Base-by-base conservation (phyloP, 1,140 invertebrate genomes). In the Megalopta genalis region DNA sequence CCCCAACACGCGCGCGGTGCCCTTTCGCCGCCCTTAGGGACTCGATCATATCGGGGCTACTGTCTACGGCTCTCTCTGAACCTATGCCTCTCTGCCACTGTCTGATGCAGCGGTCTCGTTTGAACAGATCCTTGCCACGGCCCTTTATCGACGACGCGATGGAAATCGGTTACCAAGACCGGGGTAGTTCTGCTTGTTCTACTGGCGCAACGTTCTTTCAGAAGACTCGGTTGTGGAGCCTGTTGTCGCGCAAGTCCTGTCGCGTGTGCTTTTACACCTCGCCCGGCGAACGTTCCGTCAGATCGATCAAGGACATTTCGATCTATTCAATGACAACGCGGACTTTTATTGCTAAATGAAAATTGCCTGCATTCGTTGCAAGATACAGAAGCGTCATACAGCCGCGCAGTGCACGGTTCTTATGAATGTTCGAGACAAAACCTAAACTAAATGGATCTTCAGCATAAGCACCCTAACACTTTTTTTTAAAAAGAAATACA, bases 41-140 rank as follows among this genome's bases (percentile, higher is more conserved):
- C 73, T 77, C 64, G 77, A 70, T 76, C 62, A 65, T 69, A 87
- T 83, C 77, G 82, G 71, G 67, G 60, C 77, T 75, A 83, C 69
- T 71, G 81, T 78, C 75, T 68, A 52, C 42, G 46, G 27, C 42
- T 64, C 49, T 46, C 42, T 46, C 46, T 52, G 16, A 62, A 71
- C 67, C 63, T 39, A 9, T 14, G 42, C 49, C 32, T 32, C 32
- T 32, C 67, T 49, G 54, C 32, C 57, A 18, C 39, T 21, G 52
- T 52, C 14, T 42, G 46, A 42, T 16, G 66, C 16, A 25, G 42
- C 46, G 66, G 52, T 46, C 49, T 52, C 66, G 46, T 68, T 54
- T 54, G 66, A 68, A 18, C 18, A 18, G 66, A 49, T 42, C 7
- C 32, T 37, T n/a, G 32, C 42, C n/a, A 32, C 49, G 32, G 16